Evolutionary conservation across 2,113 vertebrate genomes (phyloP), one percentile per base, ranked within the genome.

Genomic region (Choloepus hoffmanni): DNA sequence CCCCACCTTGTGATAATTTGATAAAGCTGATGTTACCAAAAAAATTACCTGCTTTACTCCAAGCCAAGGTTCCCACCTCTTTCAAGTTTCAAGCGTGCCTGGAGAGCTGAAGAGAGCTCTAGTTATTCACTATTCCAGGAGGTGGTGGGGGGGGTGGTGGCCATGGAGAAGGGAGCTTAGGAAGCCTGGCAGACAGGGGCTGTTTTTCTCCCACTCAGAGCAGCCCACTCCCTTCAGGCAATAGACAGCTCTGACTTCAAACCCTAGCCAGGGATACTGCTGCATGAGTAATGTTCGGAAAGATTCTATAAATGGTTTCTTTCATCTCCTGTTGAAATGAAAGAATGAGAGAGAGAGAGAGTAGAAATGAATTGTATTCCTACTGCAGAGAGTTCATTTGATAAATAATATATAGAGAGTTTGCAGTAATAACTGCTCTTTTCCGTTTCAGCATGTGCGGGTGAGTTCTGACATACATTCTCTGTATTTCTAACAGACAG

Each of bases 401-500:
- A 98, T 98, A 98, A 98, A 99, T 99, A 98, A 98, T 98, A 97
- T 96, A 98, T 98, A 97, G 12, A 85, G 97, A 98, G 98, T 98
- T 98, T 98, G 97, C 97, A 96, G 97, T 97, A 95, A 97, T 98
- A 98, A 98, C 96, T 2, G 81, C 90, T 98, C 97, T 97, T 98
- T 97, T 90, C 97, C 0, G 0, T 96, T 89, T 97, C 94, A 63
- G 95, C 94, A 87, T 91, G 95, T 96, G 3, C 0, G 55, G 97
- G 78, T 93, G 94, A 93, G 62, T 96, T 98, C 98, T 98, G 98
- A 98, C 98, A 98, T 94, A 82, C 63, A 94, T 72, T 92, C 92
- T 96, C 87, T 70, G 43, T 92, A 82, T 98, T 98, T 96, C 93
- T 98, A 96, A 94, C 94, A 97, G 97, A 93, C 40, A 0, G 93